Conservation (phyloP, 1,140 invertebrate genomes). For the Pentalonia nigronervosa region DNA sequence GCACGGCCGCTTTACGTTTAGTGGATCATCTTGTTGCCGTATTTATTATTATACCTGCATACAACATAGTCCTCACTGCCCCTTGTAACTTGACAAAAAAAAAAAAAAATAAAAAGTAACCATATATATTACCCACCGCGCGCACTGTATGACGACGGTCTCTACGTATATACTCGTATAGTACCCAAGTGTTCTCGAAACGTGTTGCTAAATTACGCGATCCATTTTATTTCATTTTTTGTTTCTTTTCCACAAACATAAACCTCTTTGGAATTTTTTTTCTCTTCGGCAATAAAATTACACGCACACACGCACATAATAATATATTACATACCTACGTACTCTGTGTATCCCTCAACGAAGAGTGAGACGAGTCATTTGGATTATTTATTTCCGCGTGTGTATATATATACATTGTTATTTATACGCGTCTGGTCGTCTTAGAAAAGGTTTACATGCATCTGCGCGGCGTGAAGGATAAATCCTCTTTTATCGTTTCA, state of each 20-base stretch:
- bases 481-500: conserved; percentile 1
- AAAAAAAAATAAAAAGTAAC: background rate
- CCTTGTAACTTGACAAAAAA: background rate
- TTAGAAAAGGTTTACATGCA: background rate
- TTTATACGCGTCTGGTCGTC: background rate
- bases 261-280: background rate
- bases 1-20: background rate
- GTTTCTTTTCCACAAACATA: background rate
- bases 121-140: background rate
- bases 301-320: background rate
- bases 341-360: background rate
- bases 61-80: background rate
- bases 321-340: background rate
- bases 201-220: conserved; percentile 8
- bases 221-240: background rate
- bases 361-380: background rate
- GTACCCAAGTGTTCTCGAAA: background rate
- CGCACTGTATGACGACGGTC: background rate
- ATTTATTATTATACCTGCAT: background rate
- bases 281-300: background rate
- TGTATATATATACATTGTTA: background rate
- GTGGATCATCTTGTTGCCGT: conserved; percentile 28
- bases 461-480: background rate
- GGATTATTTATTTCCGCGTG: background rate
- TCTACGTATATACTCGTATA: background rate